Conservation (phyloP, 2,797 vertebrate species). For the Brotula barbata region DNA sequence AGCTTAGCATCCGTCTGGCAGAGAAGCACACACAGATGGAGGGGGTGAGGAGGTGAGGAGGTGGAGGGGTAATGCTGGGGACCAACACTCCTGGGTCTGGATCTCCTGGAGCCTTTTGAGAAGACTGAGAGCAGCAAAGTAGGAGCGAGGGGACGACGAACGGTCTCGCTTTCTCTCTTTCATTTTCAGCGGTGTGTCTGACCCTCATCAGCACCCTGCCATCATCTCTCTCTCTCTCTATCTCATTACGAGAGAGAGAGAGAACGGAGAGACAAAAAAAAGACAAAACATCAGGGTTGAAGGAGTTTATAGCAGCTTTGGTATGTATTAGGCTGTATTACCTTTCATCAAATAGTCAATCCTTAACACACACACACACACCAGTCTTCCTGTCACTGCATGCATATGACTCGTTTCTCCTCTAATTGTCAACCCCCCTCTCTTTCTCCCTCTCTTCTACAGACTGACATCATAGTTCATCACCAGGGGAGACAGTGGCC, state of each 20-base stretch:
- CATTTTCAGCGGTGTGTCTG: constrained; percentile 12
- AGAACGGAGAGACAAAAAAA: not conserved
- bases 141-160: not conserved
- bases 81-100: constrained; percentile 27
- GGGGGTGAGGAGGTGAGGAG: too few relatives aligned
- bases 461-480: constrained; percentile 58
- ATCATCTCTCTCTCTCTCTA: constrained; percentile 6
- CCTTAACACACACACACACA: too few relatives aligned
- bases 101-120: constrained; percentile 42
- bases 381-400: too few relatives aligned
- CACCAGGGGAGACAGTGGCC: constrained; percentile 53
- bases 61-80: constrained; percentile 18
- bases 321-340: too few relatives aligned
- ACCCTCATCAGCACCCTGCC: constrained; percentile 18
- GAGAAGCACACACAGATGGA: constrained; percentile 50
- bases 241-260: not conserved
- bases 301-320: constrained; percentile 16
- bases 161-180: constrained; percentile 11
- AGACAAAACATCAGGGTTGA: not conserved
- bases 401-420: too few relatives aligned
- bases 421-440: not conserved
- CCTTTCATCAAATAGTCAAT: too few relatives aligned
- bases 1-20: constrained; percentile 49
- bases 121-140: constrained; percentile 12
- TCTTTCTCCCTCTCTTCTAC: constrained; percentile 46